These are phyloP conservation scores for Leucoraja erinaceus DNA, from an alignment of 2,113 vertebrate species.

Conservation along the genomic window DNA sequence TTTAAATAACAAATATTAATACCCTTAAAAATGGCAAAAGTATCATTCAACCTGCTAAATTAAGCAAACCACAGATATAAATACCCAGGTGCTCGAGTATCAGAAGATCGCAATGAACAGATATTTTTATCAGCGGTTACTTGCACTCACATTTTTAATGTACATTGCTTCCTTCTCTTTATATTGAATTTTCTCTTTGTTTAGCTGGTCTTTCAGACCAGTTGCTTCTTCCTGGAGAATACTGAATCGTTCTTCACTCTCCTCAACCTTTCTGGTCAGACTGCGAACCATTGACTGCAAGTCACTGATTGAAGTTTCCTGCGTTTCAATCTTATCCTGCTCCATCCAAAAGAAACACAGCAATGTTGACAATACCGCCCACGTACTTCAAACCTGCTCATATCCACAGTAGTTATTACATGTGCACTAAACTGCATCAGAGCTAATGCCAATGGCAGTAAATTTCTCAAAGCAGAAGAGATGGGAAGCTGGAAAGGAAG, in stretches of 20 bases:
- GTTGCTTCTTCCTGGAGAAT: constrained; percentile 69
- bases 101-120: background rate
- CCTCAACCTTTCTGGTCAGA: constrained; percentile 76
- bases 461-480: background rate
- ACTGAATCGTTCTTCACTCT: constrained; percentile 74
- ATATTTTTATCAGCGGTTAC: background rate
- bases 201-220: constrained; percentile 63
- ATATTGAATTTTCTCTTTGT: constrained; percentile 63
- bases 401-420: background rate
- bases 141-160: constrained; percentile 64
- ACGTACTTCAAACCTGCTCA: background rate
- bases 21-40: background rate
- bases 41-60: too few relatives aligned
- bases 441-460: background rate
- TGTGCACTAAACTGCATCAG: background rate
- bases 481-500: background rate
- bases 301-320: constrained; percentile 55
- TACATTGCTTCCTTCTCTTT: constrained; percentile 71
- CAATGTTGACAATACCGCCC: background rate
- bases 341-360: constrained; percentile 16
- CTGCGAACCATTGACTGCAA: constrained; percentile 68
- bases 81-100: too few relatives aligned
- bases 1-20: background rate
- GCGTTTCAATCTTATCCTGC: constrained; percentile 51
- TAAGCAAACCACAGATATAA: too few relatives aligned